A percentile compares a stretch with the other conserved stretches of the same genome.
Evolutionary conservation across 2,797 vertebrate species (phyloP).

Genomic region (Manis javanica): DNA sequence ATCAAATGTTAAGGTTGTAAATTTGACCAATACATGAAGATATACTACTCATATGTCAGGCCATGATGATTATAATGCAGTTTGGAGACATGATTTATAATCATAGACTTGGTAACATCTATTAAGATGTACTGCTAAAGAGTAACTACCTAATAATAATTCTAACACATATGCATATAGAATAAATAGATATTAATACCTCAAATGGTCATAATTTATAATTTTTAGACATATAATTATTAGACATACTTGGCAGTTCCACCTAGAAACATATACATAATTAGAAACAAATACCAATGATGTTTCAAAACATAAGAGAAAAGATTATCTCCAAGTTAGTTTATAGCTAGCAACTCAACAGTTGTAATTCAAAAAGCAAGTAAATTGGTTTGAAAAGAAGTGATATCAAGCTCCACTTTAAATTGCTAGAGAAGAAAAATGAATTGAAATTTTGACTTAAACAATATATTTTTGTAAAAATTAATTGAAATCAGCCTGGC

Average conservation of each 20-base stretch:
- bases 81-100: background rate
- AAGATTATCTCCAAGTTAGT: background rate
- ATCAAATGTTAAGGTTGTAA: background rate
- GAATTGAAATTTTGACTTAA: background rate
- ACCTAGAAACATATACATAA: background rate
- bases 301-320: background rate
- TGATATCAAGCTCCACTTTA: background rate
- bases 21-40: background rate
- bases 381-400: background rate
- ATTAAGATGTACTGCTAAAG: background rate
- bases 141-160: background rate
- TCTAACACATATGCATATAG: background rate
- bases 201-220: background rate
- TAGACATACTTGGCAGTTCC: background rate
- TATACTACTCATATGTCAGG: background rate
- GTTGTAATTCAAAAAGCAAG: background rate
- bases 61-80: background rate
- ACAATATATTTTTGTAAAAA: background rate
- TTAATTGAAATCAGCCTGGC: background rate
- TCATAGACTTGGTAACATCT: background rate
- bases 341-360: background rate
- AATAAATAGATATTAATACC: background rate
- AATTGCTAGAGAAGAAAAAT: background rate
- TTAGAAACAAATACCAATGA: background rate
- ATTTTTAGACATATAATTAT: background rate